Conservation (phyloP, 2,113 vertebrate species). For the Mungos mungo region DNA sequence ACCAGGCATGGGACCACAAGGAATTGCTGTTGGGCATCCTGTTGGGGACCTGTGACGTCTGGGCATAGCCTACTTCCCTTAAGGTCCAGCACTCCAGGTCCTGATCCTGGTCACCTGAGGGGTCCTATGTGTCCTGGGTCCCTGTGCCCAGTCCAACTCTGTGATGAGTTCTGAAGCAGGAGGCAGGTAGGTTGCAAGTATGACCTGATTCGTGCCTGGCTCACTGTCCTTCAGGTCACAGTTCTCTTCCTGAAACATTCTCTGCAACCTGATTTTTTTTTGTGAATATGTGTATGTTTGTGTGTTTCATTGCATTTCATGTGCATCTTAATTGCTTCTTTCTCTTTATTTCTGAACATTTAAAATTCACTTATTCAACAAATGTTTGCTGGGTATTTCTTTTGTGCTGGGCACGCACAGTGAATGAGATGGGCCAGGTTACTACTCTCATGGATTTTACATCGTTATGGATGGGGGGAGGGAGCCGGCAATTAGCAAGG, state of each 20-base stretch:
- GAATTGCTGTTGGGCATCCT: neutral
- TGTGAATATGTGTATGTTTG: neutral
- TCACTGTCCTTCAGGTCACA: fast-evolving
- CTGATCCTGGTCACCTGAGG: neutral
- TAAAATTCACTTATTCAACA: neutral
- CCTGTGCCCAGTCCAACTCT: neutral
- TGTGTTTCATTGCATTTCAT: neutral
- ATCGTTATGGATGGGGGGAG: neutral
- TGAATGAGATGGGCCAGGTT: neutral
- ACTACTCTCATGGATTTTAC: neutral
- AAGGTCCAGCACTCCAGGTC: neutral
- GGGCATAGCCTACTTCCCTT: neutral
- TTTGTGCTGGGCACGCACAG: neutral
- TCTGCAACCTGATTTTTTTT: neutral
- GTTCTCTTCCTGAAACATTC: neutral
- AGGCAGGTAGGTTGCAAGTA: fast-evolving
- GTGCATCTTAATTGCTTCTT: neutral
- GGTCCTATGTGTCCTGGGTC: neutral
- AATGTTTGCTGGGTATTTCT: neutral
- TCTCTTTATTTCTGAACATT: neutral
- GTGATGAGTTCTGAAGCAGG: neutral
- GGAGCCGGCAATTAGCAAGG: neutral
- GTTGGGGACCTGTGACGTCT: neutral
- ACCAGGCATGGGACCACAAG: neutral
- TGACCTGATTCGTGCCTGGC: fast-evolving